These are phyloP conservation scores for Mesocentrotus franciscanus DNA, from an alignment of 53 echinoderm and acorn worm species.

Conservation along the genomic window DNA sequence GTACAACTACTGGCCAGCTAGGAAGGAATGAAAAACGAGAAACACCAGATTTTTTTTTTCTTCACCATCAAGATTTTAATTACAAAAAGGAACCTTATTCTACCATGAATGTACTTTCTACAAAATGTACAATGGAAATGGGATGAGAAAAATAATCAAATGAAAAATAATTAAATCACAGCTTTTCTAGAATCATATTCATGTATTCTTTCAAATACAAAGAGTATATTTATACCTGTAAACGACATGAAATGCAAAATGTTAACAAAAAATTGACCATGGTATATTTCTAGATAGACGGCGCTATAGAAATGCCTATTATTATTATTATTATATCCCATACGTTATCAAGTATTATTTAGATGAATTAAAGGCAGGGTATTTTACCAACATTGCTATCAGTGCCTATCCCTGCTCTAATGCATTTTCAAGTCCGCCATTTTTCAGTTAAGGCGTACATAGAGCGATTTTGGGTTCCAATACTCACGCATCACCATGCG, in stretches of 20 bases:
- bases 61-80: constrained; percentile 23
- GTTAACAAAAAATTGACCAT: neutral
- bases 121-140: neutral
- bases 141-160: neutral
- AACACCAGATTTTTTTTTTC: neutral
- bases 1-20: neutral
- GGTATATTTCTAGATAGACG: no score
- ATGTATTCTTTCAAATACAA: neutral
- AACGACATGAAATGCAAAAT: neutral
- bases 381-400: no score
- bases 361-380: no score
- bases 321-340: no score
- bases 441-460: no score
- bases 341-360: no score
- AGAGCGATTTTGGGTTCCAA: no score
- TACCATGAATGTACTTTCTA: neutral
- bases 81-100: neutral
- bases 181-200: neutral
- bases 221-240: neutral
- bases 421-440: no score
- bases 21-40: neutral
- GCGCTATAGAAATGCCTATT: no score
- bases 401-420: no score
- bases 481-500: no score
- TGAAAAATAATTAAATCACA: neutral